A percentile compares a stretch with the other conserved stretches of the same genome.
These are phyloP conservation scores for Drosophila ogumai DNA, from an alignment of 1,140 invertebrate species.

Conservation along the genomic window DNA sequence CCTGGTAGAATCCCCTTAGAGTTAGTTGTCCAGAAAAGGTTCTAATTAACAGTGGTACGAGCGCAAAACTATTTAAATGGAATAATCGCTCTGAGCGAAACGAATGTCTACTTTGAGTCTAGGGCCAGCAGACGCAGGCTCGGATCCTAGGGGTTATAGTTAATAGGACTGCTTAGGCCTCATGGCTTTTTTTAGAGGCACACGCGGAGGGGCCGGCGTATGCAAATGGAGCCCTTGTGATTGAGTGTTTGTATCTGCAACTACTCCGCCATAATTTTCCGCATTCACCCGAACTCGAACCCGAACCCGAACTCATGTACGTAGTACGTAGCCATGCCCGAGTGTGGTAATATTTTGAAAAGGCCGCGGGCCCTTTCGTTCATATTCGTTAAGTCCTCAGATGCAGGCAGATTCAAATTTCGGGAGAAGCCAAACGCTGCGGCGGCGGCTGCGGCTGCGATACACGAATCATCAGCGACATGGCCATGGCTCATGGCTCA, in stretches of 20 bases:
- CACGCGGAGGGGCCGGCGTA: conserved; percentile 11
- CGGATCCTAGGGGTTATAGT: conserved; percentile 35
- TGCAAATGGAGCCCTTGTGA: conserved; percentile 54
- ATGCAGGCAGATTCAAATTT: conserved; percentile 84
- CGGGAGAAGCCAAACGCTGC: conserved; percentile 67
- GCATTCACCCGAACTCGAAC: conserved; percentile 45
- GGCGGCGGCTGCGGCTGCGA: conserved; percentile 42
- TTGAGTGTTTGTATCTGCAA: conserved; percentile 78
- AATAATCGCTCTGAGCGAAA: conserved; percentile 17
- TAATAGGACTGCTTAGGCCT: conserved; percentile 38
- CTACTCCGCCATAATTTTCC: conserved; percentile 62
- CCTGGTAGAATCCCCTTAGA: background rate
- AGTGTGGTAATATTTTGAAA: conserved; percentile 74
- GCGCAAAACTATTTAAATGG: conserved; percentile 14
- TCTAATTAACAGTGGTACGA: conserved; percentile 30
- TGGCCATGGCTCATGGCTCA: conserved; percentile 58
- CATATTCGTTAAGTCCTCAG: conserved; percentile 83
- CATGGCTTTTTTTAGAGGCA: conserved; percentile 7
- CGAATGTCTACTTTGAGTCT: conserved; percentile 5
- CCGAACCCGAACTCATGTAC: conserved; percentile 17
- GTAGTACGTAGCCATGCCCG: conserved; percentile 42
- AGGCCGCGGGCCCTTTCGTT: conserved; percentile 66
- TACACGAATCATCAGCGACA: conserved; percentile 74
- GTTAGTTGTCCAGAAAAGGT: background rate
- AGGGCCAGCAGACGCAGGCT: conserved; percentile 8